phyloP scores from a whole-genome alignment of 2,888 invertebrate genomes.

The Drosophila anomalata region DNA sequence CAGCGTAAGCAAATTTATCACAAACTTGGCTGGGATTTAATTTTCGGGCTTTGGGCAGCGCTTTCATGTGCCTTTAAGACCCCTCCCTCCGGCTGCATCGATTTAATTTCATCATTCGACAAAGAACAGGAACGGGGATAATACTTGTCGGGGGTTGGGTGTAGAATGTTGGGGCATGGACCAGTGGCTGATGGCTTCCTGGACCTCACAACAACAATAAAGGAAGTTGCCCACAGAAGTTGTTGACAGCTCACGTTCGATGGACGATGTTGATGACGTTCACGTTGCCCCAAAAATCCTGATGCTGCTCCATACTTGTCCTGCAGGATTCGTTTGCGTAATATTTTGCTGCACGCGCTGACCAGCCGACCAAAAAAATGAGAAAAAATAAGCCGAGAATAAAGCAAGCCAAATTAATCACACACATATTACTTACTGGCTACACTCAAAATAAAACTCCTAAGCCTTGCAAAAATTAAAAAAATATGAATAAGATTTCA shows the following conservation, averaged over 20 bases:
- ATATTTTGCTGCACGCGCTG: conserved; percentile 63
- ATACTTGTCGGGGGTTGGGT: not conserved
- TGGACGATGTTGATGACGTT: conserved; percentile 63
- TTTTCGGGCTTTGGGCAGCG: conserved; percentile 28
- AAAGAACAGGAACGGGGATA: conserved; percentile 59
- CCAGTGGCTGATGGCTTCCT: conserved; percentile 27
- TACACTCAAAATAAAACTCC: not conserved
- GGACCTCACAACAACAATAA: conserved; percentile 3
- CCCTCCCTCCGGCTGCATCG: conserved; percentile 50
- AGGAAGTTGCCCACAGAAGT: conserved; percentile 50
- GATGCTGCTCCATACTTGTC: conserved; percentile 19
- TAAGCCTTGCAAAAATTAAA: too few species aligned
- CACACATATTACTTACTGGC: conserved; percentile 69
- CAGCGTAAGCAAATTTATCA: conserved; percentile 72
- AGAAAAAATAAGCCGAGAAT: conserved; percentile 21
- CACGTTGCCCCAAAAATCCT: conserved; percentile 39
- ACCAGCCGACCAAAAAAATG: conserved; percentile 61
- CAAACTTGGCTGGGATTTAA: conserved; percentile 63
- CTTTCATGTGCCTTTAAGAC: conserved; percentile 24
- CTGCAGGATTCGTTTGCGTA: conserved; percentile 43
- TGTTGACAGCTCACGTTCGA: conserved; percentile 78
- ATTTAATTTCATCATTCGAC: conserved; percentile 71
- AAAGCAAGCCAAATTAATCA: conserved; percentile 74
- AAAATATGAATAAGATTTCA: not conserved
- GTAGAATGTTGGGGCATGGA: not conserved